Conservation (phyloP, 2,797 vertebrate species). For the Parauchenoglanis ngamensis region DNA sequence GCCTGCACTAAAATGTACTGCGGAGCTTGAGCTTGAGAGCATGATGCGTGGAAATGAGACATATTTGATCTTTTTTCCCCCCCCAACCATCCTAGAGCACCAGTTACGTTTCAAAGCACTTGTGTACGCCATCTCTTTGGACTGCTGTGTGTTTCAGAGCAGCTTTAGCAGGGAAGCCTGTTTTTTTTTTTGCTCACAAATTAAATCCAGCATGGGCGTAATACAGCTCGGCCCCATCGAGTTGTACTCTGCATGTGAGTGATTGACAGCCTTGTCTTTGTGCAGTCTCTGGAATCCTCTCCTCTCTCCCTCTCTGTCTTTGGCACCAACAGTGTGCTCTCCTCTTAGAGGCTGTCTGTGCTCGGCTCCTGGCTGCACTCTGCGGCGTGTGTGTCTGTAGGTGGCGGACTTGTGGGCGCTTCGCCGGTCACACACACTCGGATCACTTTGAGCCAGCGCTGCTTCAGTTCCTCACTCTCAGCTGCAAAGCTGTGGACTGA, state of each 20-base stretch:
- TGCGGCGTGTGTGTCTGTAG: slow-evolving; percentile 42
- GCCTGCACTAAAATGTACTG: not conserved
- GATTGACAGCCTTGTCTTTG: slow-evolving; percentile 16
- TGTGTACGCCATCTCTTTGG: slow-evolving; percentile 28
- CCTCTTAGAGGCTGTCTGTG: slow-evolving; percentile 66
- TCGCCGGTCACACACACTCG: slow-evolving; percentile 89
- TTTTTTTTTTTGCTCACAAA: not conserved
- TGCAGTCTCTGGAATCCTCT: not conserved
- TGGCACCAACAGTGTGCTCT: slow-evolving; percentile 21
- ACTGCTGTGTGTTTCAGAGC: slow-evolving; percentile 14
- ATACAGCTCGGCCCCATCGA: not conserved
- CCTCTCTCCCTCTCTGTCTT: not conserved
- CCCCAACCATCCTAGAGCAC: not conserved
- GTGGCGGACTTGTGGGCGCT: slow-evolving; percentile 66
- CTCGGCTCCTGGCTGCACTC: slow-evolving; percentile 65
- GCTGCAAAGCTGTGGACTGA: slow-evolving; percentile 91
- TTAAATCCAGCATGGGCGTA: slow-evolving; percentile 1
- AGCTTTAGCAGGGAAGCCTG: not conserved
- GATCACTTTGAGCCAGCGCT: slow-evolving; percentile 93
- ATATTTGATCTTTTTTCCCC: not conserved
- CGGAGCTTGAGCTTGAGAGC: not conserved
- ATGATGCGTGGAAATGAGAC: not conserved
- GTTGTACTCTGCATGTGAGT: not conserved
- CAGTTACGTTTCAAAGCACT: slow-evolving; percentile 36
- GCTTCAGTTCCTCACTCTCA: slow-evolving; percentile 90